A percentile compares a stretch with the other conserved stretches of the same genome.
Conservation (phyloP, 2,797 vertebrate genomes). For the Halcyon leucocephala region DNA sequence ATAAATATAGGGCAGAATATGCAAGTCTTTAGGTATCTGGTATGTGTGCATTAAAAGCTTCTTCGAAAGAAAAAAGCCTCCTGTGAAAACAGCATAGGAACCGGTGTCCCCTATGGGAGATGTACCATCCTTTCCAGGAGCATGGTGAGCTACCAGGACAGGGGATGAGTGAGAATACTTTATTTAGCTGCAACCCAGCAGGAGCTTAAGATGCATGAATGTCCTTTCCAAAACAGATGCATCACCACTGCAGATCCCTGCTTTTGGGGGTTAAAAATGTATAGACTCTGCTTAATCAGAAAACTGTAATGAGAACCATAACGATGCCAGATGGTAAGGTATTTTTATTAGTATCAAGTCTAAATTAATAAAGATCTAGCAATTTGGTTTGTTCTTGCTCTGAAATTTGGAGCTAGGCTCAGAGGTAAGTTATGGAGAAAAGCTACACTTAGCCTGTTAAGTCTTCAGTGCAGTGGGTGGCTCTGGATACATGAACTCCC, state of each 20-base stretch:
- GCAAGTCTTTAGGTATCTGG: background rate
- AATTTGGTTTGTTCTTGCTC: background rate
- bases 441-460: background rate
- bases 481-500: background rate
- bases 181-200: background rate
- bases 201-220: background rate
- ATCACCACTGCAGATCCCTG: background rate
- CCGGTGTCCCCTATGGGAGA: background rate
- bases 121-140: background rate
- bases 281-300: rapidly evolving
- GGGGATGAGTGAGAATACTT: rapidly evolving
- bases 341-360: background rate
- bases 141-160: background rate
- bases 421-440: background rate
- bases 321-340: background rate
- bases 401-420: background rate
- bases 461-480: background rate
- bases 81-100: background rate
- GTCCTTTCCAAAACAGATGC: background rate
- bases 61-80: background rate
- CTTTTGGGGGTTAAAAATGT: background rate
- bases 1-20: background rate
- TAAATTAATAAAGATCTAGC: background rate
- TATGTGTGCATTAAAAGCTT: background rate
- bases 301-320: background rate